A percentile compares a stretch with the other conserved stretches of the same genome.
phyloP scores from a whole-genome alignment of 2,797 vertebrate genomes.

The Microcaecilia unicolor region DNA sequence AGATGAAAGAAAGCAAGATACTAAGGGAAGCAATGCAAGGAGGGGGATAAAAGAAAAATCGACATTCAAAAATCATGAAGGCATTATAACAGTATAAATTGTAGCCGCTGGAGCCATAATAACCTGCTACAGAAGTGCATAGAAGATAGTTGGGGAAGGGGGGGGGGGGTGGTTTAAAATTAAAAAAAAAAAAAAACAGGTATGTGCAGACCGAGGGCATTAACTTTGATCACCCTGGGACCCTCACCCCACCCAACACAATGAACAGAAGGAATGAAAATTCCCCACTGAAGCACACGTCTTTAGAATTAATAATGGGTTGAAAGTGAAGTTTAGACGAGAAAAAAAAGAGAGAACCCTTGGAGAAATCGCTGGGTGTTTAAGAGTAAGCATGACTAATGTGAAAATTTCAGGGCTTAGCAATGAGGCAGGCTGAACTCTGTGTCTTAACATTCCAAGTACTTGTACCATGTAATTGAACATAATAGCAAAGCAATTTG shows the following conservation, averaged over 20 bases:
- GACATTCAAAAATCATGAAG: too few species aligned
- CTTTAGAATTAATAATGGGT: slow-evolving; percentile 13
- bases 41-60: too few species aligned
- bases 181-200: slow-evolving; percentile 6
- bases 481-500: slow-evolving; percentile 58
- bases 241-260: not conserved
- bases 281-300: slow-evolving; percentile 10
- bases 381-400: slow-evolving; percentile 51
- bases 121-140: not conserved
- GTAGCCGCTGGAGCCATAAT: not conserved
- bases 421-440: slow-evolving; percentile 43
- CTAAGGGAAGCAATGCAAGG: too few species aligned
- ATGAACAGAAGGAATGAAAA: slow-evolving; percentile 10
- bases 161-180: too few species aligned
- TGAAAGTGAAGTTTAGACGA: slow-evolving; percentile 13
- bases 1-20: not conserved
- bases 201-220: slow-evolving; percentile 5
- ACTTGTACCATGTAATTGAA: slow-evolving; percentile 67
- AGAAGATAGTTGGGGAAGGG: too few species aligned
- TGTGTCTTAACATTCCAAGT: slow-evolving; percentile 62
- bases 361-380: slow-evolving; percentile 12
- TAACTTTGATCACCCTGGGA: slow-evolving; percentile 8
- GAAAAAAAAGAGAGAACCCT: slow-evolving; percentile 8
- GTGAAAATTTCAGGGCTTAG: slow-evolving; percentile 19
- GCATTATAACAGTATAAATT: not conserved